Percentiles rank a stretch among this genome's conserved stretches.
These are phyloP conservation scores for Ibidorhyncha struthersii DNA, from an alignment of 2,113 vertebrate genomes.

Conservation along the genomic window DNA sequence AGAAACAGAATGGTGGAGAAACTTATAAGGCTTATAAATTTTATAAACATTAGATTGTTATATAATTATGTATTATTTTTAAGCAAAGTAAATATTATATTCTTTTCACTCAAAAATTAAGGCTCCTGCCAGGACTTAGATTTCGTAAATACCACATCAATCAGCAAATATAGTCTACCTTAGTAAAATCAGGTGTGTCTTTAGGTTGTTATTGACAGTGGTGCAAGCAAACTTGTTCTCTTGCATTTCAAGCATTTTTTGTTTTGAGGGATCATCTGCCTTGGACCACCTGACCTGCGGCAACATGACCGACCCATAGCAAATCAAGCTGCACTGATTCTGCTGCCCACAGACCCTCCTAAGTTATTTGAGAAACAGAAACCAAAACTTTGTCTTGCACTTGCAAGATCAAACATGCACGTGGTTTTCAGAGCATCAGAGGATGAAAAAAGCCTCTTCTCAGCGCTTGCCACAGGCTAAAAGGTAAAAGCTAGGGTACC, in stretches of 20 bases:
- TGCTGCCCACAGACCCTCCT: not conserved
- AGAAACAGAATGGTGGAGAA: not conserved
- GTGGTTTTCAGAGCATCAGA: not conserved
- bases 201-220: not conserved
- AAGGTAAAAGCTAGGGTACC: not conserved
- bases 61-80: not conserved
- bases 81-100: not conserved
- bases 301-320: fast-evolving
- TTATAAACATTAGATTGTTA: not conserved
- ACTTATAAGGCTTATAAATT: not conserved
- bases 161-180: not conserved
- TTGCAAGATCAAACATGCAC: too few relatives aligned
- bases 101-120: not conserved
- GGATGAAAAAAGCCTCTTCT: not conserved
- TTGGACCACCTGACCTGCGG: not conserved
- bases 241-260: not conserved
- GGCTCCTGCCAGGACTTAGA: not conserved
- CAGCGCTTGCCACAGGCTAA: too few relatives aligned
- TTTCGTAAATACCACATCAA: not conserved
- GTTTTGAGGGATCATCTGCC: not conserved
- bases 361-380: not conserved
- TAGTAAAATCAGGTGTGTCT: not conserved
- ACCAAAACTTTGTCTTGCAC: not conserved
- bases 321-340: not conserved
- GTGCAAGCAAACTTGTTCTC: not conserved